phyloP scores from a whole-genome alignment of 2,888 invertebrate species.

The Anoplius nigerrimus region DNA sequence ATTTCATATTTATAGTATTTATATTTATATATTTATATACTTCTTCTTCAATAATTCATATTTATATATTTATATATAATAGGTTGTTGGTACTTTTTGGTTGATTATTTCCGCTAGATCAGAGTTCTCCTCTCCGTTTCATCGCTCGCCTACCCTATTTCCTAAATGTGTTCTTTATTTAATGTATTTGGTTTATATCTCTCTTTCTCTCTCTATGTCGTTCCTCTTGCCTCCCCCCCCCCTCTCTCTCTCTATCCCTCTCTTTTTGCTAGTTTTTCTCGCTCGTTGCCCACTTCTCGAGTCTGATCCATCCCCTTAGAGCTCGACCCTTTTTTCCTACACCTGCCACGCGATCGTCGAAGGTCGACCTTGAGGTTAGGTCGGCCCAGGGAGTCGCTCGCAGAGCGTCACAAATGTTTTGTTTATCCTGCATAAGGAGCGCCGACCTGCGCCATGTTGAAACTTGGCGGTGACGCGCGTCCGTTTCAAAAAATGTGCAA shows the following conservation, averaged over 20 bases:
- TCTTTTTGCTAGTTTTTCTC: constrained; percentile 9
- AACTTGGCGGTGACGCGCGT: background rate
- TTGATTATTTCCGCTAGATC: constrained; percentile 81
- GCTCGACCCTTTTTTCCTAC: no score
- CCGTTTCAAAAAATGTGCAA: no score
- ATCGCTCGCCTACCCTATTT: constrained; percentile 54
- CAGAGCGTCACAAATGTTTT: constrained; percentile 57
- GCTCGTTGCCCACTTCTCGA: constrained; percentile 17
- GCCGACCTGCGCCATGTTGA: background rate
- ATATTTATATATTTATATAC: constrained; percentile 57
- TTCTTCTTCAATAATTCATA: constrained; percentile 51
- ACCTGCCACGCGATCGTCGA: constrained; percentile 9
- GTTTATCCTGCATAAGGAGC: constrained; percentile 33
- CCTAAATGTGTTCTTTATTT: constrained; percentile 31
- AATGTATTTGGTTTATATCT: constrained; percentile 35
- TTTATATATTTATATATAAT: constrained; percentile 57
- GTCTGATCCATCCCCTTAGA: no score
- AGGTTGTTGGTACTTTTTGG: constrained; percentile 84
- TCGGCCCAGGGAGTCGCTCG: constrained; percentile 60
- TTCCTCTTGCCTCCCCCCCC: background rate
- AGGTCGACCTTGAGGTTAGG: no score
- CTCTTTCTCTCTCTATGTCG: constrained; percentile 3
- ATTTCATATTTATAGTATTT: constrained; percentile 65
- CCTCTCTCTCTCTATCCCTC: constrained; percentile 14
- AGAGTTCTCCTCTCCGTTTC: constrained; percentile 66